Conservation (phyloP, 2,888 invertebrate species). For the Pherbina coryleti region DNA sequence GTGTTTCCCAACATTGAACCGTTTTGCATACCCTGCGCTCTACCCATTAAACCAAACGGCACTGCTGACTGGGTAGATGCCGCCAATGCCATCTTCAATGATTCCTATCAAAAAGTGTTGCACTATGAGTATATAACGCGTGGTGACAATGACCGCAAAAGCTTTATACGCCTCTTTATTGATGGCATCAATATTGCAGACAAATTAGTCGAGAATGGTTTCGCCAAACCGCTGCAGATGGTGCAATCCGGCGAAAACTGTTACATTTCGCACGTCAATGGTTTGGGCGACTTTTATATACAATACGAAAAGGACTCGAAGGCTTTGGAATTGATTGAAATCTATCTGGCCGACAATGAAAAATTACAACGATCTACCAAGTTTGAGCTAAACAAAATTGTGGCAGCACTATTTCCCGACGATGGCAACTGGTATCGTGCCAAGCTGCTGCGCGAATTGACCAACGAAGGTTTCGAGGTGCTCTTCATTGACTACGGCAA, state of each 20-base stretch:
- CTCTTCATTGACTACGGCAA: constrained; percentile 80
- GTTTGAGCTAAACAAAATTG: constrained; percentile 71
- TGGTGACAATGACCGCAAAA: constrained; percentile 53
- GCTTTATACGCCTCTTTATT: constrained; percentile 76
- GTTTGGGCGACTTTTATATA: constrained; percentile 83
- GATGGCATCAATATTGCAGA: constrained; percentile 75
- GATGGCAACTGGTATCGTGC: constrained; percentile 79
- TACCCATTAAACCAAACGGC: constrained; percentile 77
- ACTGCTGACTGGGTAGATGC: constrained; percentile 77
- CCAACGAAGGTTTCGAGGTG: constrained; percentile 73
- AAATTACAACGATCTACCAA: constrained; percentile 71
- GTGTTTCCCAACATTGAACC: constrained; percentile 71
- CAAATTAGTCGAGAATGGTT: constrained; percentile 73
- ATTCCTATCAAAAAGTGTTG: constrained; percentile 64
- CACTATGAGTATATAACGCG: constrained; percentile 68
- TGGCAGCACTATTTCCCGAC: constrained; percentile 77
- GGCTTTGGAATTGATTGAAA: constrained; percentile 74
- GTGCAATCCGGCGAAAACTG: constrained; percentile 74
- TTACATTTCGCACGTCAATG: constrained; percentile 81
- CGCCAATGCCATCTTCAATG: constrained; percentile 73
- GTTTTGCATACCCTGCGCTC: constrained; percentile 75
- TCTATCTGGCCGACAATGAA: constrained; percentile 73
- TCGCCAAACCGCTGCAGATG: constrained; percentile 73
- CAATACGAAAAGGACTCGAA: constrained; percentile 78
- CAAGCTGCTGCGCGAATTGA: constrained; percentile 73